A percentile compares a stretch with the other conserved stretches of the same genome.
These are phyloP conservation scores for Petrocephalus microphthalmus DNA, from an alignment of 2,113 vertebrate genomes.

Conservation along the genomic window DNA sequence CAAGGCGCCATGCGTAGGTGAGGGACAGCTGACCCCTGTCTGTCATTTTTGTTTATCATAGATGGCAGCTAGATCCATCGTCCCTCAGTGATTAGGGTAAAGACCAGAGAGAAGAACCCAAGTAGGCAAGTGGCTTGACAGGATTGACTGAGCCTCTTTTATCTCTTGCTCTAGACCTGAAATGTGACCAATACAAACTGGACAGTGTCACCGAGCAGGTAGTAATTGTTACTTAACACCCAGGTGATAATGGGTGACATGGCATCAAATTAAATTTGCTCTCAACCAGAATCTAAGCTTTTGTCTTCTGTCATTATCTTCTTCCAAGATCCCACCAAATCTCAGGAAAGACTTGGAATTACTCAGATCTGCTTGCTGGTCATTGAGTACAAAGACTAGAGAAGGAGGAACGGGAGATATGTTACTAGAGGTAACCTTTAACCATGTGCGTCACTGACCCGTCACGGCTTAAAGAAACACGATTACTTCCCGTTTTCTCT, in stretches of 20 bases:
- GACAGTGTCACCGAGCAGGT: not conserved
- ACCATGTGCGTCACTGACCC: not conserved
- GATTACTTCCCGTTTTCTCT: slow-evolving; percentile 23
- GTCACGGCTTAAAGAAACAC: not conserved
- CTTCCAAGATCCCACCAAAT: not conserved
- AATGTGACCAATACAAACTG: not conserved
- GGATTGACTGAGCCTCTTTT: not conserved
- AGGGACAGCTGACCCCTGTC: not conserved
- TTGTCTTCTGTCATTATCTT: not conserved
- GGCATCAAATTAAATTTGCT: not conserved
- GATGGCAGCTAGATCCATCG: not conserved
- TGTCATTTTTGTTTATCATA: not conserved
- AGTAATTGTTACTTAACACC: not conserved
- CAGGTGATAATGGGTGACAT: not conserved
- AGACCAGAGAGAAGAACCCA: not conserved
- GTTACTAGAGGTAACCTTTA: not conserved
- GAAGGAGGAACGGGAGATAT: not conserved
- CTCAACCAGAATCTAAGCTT: not conserved
- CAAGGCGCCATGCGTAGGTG: not conserved
- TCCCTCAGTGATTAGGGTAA: not conserved
- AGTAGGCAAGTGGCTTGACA: not conserved
- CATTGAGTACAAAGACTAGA: not conserved
- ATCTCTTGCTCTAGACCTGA: not conserved
- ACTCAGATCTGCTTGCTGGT: not conserved
- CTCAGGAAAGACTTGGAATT: not conserved